These are phyloP conservation scores for Odontocolon sp. DNA, from an alignment of 2,888 invertebrate species.

Conservation along the genomic window DNA sequence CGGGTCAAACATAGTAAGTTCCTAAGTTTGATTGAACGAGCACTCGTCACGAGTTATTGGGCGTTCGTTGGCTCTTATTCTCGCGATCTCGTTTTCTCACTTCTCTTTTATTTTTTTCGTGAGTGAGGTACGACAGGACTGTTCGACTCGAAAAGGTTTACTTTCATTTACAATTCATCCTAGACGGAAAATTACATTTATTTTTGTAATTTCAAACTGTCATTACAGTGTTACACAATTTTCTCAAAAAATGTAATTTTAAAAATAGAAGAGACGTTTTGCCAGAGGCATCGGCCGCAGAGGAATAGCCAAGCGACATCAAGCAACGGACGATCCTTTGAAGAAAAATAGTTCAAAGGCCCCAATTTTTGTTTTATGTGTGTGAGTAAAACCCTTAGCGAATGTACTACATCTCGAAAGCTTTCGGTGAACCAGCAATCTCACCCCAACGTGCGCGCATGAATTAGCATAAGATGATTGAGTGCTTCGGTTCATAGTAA, in stretches of 20 bases:
- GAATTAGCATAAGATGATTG: slow-evolving; percentile 41
- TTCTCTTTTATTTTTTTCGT: not conserved
- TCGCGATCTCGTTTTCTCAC: not conserved
- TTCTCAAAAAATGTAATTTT: no score
- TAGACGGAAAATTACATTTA: no score
- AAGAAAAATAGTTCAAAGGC: slow-evolving; percentile 36
- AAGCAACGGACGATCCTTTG: not conserved
- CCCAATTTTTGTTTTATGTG: not conserved
- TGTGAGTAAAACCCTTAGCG: slow-evolving; percentile 14
- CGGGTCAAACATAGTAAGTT: slow-evolving; percentile 33
- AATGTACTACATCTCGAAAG: slow-evolving; percentile 13
- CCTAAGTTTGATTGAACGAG: slow-evolving; percentile 24
- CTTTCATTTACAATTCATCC: not conserved
- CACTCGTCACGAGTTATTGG: slow-evolving; percentile 43
- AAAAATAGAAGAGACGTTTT: slow-evolving; percentile 17
- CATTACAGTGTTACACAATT: no score
- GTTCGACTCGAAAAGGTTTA: not conserved
- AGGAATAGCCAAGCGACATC: not conserved
- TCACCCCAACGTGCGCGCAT: slow-evolving; percentile 16
- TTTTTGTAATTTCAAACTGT: no score
- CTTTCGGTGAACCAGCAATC: slow-evolving; percentile 40
- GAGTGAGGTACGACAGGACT: not conserved
- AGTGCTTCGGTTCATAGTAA: not conserved
- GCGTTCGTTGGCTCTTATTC: not conserved
- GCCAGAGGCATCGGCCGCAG: not conserved